Evolutionary conservation across 2,888 invertebrate genomes (phyloP).

Genomic region (Caenorhabditis sp.): DNA sequence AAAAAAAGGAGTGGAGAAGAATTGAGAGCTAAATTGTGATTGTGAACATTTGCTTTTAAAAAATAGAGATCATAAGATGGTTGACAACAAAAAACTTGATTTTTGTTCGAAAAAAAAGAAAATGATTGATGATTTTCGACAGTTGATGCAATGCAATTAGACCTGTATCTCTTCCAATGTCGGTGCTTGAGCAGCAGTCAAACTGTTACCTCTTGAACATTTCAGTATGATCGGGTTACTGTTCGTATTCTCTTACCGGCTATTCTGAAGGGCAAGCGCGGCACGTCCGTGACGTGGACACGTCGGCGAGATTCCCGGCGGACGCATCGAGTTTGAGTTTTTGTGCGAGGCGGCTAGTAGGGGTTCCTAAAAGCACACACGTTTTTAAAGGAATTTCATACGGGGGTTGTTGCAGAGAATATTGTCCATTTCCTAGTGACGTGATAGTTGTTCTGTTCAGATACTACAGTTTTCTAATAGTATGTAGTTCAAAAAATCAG

Average conservation of each 20-base stretch:
- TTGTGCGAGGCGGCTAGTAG: constrained; percentile 72
- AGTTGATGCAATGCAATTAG: constrained; percentile 34
- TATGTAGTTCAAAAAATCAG: too few species aligned
- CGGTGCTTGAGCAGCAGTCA: constrained; percentile 61
- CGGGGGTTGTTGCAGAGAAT: too few species aligned
- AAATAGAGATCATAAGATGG: constrained; percentile 29
- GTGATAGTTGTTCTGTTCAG: too few species aligned
- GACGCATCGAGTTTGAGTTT: constrained; percentile 63
- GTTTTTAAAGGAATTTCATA: constrained; percentile 11
- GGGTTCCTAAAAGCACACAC: constrained; percentile 74
- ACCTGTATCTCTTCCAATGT: constrained; percentile 72
- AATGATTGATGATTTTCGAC: constrained; percentile 18
- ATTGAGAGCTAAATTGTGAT: neutral
- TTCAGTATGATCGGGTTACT: constrained; percentile 9
- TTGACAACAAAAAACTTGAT: constrained; percentile 13
- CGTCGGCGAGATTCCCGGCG: constrained; percentile 77
- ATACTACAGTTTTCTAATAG: too few species aligned
- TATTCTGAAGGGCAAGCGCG: constrained; percentile 64
- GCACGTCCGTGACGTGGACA: constrained; percentile 78
- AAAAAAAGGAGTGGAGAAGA: constrained; percentile 13
- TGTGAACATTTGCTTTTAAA: too few species aligned
- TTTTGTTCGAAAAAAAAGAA: constrained; percentile 12
- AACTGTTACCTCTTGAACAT: constrained; percentile 61
- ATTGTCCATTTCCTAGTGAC: too few species aligned
- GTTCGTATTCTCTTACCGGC: constrained; percentile 35